Evolutionary conservation across 2,113 vertebrate genomes (phyloP), one percentile per base, ranked within the genome.

Genomic region (Hippocampus barbouri): DNA sequence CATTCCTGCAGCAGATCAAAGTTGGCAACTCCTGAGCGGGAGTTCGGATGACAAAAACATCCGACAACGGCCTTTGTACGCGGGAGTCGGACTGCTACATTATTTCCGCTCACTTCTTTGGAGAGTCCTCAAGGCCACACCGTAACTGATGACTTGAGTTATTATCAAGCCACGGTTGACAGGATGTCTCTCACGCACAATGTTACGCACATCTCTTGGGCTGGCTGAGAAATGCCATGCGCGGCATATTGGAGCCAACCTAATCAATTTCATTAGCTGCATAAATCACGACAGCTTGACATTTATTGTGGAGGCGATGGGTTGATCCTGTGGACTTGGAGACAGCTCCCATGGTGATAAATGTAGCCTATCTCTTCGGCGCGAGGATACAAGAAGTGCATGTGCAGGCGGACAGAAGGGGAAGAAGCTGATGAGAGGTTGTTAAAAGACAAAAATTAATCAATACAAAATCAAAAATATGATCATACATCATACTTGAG

Each of bases 201-300:
- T 9, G 25, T 21, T 70, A 47, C 16, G 47, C 43, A 70, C 85
- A 84, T 91, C 88, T 92, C 82, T 76, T 73, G 75, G 7, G 23
- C 14, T 15, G 2, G 14, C 7, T 66, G 23, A 23, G n/a, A 47
- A 66, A 66, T 4, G 23, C 43, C 16, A 15, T 9, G 43, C 9
- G 64, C 43, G 3, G 23, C 43, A 66, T 92, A 91, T 70, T 80
- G 84, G 63, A 65, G 81, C 79, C 76, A 91, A 43, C 93, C 94
- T 95, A 95, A 98, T 97, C 95, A 94, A 95, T 97, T 94, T 94
- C 93, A 93, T 93, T 92, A 94, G 94, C 91, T 91, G 85, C 94
- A 95, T 97, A 95, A 96, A 95, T 98, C 95, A 96, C 86, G 90
- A 76, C 89, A 79, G 86, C 88, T 86, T 94, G 96, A 96, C 96